A percentile compares a stretch with the other conserved stretches of the same genome.
Conservation (phyloP, 1,140 invertebrate species). For the Nymphalis io region DNA sequence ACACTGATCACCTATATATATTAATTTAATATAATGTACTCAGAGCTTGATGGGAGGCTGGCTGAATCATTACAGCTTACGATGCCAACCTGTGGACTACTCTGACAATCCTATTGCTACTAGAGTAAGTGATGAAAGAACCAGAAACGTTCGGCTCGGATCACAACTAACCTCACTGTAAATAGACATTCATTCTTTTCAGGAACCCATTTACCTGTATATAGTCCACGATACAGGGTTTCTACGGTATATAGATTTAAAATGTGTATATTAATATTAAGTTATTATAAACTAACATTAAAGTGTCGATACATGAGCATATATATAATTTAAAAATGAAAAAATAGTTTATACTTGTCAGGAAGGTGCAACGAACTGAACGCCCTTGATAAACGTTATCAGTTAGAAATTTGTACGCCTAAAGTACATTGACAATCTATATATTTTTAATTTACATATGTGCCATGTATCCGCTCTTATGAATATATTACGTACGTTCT, state of each 20-base stretch:
- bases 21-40: constrained; percentile 45
- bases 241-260: constrained; percentile 26
- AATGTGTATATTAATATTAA: constrained; percentile 27
- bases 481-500: constrained; percentile 23
- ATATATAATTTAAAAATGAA: background rate
- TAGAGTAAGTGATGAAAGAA: constrained; percentile 85
- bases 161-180: constrained; percentile 65
- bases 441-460: constrained; percentile 8
- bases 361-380: background rate
- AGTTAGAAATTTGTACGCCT: background rate
- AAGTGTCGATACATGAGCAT: constrained; percentile 21
- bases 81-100: constrained; percentile 95
- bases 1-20: background rate
- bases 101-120: constrained; percentile 87
- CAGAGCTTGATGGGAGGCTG: constrained; percentile 85
- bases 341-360: background rate
- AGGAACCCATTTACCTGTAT: constrained; percentile 47
- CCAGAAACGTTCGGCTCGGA: constrained; percentile 34
- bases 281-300: constrained; percentile 42
- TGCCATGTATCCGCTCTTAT: constrained; percentile 27
- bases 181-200: constrained; percentile 59
- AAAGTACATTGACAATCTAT: background rate
- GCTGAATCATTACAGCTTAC: constrained; percentile 89
- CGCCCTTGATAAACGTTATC: background rate
- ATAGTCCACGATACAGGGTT: constrained; percentile 43